Percentiles rank a stretch among this genome's conserved stretches.
phyloP scores from a whole-genome alignment of 2,113 vertebrate species.

The Otolemur garnettii region DNA sequence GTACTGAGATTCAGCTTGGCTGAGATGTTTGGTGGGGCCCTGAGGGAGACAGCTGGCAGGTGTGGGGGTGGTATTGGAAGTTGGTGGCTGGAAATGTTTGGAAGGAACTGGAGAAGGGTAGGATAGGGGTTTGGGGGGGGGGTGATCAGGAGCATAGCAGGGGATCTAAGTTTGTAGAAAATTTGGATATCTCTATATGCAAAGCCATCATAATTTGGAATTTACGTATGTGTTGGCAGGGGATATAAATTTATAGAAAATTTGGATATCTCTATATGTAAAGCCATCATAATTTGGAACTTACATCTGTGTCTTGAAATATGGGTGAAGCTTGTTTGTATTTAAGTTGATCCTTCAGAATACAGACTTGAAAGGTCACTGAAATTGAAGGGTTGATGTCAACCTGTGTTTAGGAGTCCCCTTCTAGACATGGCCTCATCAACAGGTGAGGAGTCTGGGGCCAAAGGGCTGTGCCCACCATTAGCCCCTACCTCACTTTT shows the following conservation, averaged over 20 bases:
- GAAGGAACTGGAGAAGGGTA: background rate
- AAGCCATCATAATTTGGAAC: too few species aligned
- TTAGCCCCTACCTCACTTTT: background rate
- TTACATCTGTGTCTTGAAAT: too few species aligned
- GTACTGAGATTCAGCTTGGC: rapidly evolving
- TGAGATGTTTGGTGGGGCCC: background rate
- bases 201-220: background rate
- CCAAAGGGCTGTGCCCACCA: rapidly evolving
- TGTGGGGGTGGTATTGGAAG: background rate
- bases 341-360: background rate
- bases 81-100: too few species aligned
- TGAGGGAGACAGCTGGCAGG: background rate
- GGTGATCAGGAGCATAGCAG: background rate
- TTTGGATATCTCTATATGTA: too few species aligned
- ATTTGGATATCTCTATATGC: background rate
- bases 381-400: background rate
- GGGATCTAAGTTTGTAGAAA: background rate
- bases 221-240: background rate
- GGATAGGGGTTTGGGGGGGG: rapidly evolving
- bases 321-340: background rate
- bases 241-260: too few species aligned
- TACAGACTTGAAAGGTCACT: background rate
- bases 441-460: background rate
- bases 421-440: background rate
- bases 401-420: background rate